Percentiles rank a stretch among this genome's conserved stretches.
These are phyloP conservation scores for Acleris holmiana DNA, from an alignment of 2,888 invertebrate species.

Conservation along the genomic window DNA sequence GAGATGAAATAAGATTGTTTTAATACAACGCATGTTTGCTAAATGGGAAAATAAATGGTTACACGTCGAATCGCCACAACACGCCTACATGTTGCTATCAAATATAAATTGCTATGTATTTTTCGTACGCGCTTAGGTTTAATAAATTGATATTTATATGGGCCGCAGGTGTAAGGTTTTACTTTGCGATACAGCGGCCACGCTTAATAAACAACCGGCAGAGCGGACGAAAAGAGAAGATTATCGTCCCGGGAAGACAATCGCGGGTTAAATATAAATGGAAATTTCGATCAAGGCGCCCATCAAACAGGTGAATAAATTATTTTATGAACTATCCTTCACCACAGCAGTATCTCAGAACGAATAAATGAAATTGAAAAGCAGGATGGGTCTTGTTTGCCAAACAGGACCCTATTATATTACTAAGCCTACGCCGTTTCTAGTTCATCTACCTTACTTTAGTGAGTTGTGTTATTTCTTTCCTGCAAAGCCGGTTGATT, in stretches of 20 bases:
- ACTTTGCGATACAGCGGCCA: slow-evolving; percentile 25
- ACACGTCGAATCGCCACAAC: background rate
- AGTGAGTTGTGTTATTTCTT: no score
- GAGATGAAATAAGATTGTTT: background rate
- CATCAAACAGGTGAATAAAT: background rate
- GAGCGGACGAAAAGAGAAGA: slow-evolving; percentile 6
- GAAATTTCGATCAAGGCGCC: background rate
- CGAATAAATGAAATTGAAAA: no score
- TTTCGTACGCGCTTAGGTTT: slow-evolving; percentile 30
- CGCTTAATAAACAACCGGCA: background rate
- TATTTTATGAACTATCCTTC: background rate
- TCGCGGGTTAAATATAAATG: slow-evolving; percentile 2
- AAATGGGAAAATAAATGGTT: slow-evolving; percentile 3
- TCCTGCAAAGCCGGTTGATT: no score
- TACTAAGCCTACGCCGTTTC: no score
- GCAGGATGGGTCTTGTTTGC: no score
- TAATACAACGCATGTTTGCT: slow-evolving; percentile 1
- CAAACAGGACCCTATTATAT: no score
- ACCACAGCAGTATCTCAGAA: background rate
- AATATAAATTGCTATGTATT: slow-evolving; percentile 32
- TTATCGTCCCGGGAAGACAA: background rate
- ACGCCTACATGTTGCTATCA: slow-evolving; percentile 14
- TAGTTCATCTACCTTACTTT: no score
- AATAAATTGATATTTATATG: slow-evolving; percentile 34
- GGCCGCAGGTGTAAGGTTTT: slow-evolving; percentile 29